phyloP scores from a whole-genome alignment of 92 coral and sea anemone genomes.

The Pocillopora grandis region DNA sequence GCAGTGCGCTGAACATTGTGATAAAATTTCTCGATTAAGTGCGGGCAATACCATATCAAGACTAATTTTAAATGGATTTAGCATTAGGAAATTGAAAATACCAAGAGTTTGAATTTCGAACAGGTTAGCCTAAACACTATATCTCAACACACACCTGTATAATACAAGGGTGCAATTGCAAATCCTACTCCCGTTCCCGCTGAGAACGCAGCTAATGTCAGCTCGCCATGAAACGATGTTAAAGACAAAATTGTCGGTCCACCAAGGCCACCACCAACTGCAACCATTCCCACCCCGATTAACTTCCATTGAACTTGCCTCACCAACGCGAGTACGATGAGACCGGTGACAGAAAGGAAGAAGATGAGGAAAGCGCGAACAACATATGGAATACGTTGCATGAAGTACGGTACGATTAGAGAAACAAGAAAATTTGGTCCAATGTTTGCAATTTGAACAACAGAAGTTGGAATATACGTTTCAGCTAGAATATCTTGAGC shows the following conservation, averaged over 20 bases:
- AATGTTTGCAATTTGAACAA: slow-evolving; percentile 60
- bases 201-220: slow-evolving; percentile 56
- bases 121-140: not conserved
- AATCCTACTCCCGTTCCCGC: slow-evolving; percentile 80
- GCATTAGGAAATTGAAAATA: not conserved
- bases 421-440: slow-evolving; percentile 57
- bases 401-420: slow-evolving; percentile 69
- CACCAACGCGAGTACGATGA: slow-evolving; percentile 52
- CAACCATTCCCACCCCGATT: slow-evolving; percentile 65
- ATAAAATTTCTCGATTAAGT: no score
- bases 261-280: slow-evolving; percentile 66
- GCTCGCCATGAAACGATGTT: slow-evolving; percentile 65
- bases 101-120: not conserved
- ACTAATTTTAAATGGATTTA: no score
- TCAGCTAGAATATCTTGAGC: slow-evolving; percentile 82
- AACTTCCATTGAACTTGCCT: slow-evolving; percentile 71
- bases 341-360: slow-evolving; percentile 41
- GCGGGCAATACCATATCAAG: no score
- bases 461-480: slow-evolving; percentile 74
- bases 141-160: slow-evolving; percentile 55
- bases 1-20: no score
- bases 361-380: slow-evolving; percentile 56
- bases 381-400: slow-evolving; percentile 63
- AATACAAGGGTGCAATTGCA: slow-evolving; percentile 69
- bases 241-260: slow-evolving; percentile 70